Conservation (phyloP, 2,888 invertebrate species). For the Odontocolon sp. region DNA sequence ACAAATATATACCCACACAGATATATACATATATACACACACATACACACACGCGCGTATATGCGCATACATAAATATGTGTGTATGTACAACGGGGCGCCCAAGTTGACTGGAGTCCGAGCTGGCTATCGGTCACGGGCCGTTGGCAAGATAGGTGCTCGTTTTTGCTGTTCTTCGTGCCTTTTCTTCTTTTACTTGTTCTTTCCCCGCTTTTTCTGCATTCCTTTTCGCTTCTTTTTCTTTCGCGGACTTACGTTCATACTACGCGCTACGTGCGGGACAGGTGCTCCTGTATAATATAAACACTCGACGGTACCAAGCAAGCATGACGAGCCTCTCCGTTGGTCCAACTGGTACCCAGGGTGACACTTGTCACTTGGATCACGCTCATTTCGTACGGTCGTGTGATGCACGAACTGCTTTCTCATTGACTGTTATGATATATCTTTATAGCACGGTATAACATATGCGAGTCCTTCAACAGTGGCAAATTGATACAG, state of each 20-base stretch:
- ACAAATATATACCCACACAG: conserved; percentile 12
- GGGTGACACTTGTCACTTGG: conserved; percentile 46
- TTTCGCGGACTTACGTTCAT: conserved; percentile 31
- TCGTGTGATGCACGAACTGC: conserved; percentile 29
- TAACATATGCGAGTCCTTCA: conserved; percentile 5
- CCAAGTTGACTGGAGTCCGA: conserved; percentile 24
- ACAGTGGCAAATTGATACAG: conserved; percentile 32
- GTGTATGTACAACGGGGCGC: conserved; percentile 12
- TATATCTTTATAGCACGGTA: neutral
- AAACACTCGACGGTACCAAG: neutral
- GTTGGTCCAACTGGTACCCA: neutral
- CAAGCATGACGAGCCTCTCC: conserved; percentile 24
- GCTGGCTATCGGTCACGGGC: conserved; percentile 61
- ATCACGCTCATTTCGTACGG: conserved; percentile 41
- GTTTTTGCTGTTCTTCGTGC: conserved; percentile 45
- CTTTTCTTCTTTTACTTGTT: conserved; percentile 34
- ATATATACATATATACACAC: conserved; percentile 22
- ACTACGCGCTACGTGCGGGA: conserved; percentile 39
- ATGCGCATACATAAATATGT: neutral
- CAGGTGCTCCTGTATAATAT: conserved; percentile 53
- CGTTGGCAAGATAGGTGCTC: conserved; percentile 61
- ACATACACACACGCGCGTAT: conserved; percentile 2
- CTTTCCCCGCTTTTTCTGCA: conserved; percentile 12
- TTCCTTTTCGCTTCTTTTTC: conserved; percentile 14
- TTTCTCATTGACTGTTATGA: conserved; percentile 23